These are phyloP conservation scores for Spea multiplicata DNA, from an alignment of 2,113 vertebrate genomes.

Conservation along the genomic window DNA sequence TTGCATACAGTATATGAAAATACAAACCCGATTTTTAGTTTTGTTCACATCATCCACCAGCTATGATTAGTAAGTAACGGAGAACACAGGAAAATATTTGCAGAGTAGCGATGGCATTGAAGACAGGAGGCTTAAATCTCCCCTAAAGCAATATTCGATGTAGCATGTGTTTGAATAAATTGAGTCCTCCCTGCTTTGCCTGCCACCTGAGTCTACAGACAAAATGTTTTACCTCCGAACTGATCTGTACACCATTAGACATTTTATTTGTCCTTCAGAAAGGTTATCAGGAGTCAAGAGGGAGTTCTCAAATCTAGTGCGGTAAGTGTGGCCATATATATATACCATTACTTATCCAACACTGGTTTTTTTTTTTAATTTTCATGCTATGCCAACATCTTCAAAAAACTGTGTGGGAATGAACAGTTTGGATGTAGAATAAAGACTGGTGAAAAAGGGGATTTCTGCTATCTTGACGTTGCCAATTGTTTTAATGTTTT, in stretches of 20 bases:
- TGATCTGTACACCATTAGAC: neutral
- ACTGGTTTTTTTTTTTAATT: too few relatives aligned
- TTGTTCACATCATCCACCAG: neutral
- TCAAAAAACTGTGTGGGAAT: too few relatives aligned
- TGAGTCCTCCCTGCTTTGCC: neutral
- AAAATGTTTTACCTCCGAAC: neutral
- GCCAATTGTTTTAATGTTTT: too few relatives aligned
- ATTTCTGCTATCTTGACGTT: too few relatives aligned
- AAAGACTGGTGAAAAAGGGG: too few relatives aligned
- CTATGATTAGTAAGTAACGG: neutral
- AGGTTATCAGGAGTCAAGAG: neutral
- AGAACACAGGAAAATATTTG: neutral
- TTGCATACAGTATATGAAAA: too few relatives aligned
- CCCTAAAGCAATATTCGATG: neutral
- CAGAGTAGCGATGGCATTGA: neutral
- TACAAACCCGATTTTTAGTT: too few relatives aligned
- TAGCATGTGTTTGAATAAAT: neutral
- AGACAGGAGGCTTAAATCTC: neutral
- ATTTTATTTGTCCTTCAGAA: neutral
- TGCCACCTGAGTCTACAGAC: neutral
- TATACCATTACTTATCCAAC: too few relatives aligned
- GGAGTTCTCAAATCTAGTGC: too few relatives aligned
- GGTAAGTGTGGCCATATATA: too few relatives aligned
- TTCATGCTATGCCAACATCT: too few relatives aligned
- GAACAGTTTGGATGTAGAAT: too few relatives aligned